phyloP scores from a whole-genome alignment of 2,797 vertebrate species.

The Psittacula derbiana region DNA sequence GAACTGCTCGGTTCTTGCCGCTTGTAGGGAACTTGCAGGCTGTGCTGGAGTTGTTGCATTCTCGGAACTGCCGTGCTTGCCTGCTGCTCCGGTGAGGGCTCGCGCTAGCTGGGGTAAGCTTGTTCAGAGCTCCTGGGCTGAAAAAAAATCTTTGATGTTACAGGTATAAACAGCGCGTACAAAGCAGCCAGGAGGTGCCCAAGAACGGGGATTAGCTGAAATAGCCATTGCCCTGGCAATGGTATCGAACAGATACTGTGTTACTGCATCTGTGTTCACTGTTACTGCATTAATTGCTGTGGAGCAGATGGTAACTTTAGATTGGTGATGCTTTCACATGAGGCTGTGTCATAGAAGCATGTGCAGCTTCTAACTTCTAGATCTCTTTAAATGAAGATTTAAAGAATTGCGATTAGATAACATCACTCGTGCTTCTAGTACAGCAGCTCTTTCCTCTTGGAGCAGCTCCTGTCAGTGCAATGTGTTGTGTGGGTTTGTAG shows the following conservation, averaged over 20 bases:
- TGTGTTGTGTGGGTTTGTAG: neutral
- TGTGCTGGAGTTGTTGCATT: neutral
- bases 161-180: neutral
- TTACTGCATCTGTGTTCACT: neutral
- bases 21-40: fast-evolving
- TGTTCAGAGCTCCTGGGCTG: neutral
- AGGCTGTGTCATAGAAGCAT: neutral
- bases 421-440: neutral
- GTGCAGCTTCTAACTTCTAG: neutral
- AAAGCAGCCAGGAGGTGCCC: neutral
- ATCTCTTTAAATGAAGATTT: neutral
- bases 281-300: neutral
- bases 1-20: neutral
- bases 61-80: neutral
- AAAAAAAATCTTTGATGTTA: neutral
- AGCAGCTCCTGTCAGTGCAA: neutral
- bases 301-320: neutral
- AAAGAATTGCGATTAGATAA: neutral
- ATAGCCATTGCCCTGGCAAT: neutral
- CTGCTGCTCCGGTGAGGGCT: neutral
- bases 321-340: too few species aligned
- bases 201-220: neutral
- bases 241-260: neutral
- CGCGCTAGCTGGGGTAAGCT: neutral
- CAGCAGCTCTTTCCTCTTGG: neutral